Evolutionary conservation across 92 coral and sea anemone genomes (phyloP), one percentile per base, ranked within the genome.

Genomic region (Montipora capitata): DNA sequence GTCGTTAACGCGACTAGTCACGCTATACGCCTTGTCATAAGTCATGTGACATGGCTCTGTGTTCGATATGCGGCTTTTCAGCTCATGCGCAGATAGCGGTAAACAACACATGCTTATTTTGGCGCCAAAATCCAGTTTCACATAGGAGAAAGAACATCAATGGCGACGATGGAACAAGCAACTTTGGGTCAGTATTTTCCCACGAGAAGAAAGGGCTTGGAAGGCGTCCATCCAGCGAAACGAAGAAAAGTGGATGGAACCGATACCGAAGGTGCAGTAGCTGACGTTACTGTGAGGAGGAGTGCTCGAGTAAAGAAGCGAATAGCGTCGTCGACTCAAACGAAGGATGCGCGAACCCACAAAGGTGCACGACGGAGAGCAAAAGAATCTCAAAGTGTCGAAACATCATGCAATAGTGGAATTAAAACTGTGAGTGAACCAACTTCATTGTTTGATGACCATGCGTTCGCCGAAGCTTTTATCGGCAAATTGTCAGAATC

Each of bases 211-310:
- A 93, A 96, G 72, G 94, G 96, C 18, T 80, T 89, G 14, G 97
- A 95, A 87, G 96, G 95, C 7, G 69, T 94, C 57, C 97, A 97
- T 54, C 96, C 99, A 5, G 97, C 99, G 48, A 97, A 97, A 89
- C 85, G 99, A 84, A 94, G 99, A 81, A 97, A 97, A 85, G 85
- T 96, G 1, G 85, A 76, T 39, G 71, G 13, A 49, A 64, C 78
- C 42, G 76, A 40, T 4, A 74, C 3, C 45, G 80, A 72, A 73
- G 38, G 65, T 17, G 88, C 76, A 13, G 63, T 41, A 20, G 42
- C 64, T 17, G 88, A 68, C 8, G 63, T 41, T 41, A 27, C 64
- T 12, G 77, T 56, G 12, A 73, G 84, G 77, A 68, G 85, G 20
- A 41, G 82, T 65, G 40, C 77, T 14, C 70, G 80, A 51, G 56